phyloP scores from a whole-genome alignment of 2,113 vertebrate species.

The Lepidothrix coronata region DNA sequence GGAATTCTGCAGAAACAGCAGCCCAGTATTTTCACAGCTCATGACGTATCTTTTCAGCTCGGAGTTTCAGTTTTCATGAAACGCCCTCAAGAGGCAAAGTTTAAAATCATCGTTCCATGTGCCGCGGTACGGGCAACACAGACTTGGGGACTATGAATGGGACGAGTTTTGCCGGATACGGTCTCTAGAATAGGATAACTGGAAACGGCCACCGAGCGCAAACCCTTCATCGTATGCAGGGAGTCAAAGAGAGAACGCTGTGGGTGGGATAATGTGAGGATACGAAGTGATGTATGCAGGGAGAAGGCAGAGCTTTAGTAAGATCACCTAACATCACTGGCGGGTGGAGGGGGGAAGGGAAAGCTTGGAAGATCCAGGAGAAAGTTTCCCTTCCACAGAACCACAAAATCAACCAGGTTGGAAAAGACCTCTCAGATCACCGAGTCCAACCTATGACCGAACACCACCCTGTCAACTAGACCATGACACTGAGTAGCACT shows the following conservation, averaged over 20 bases:
- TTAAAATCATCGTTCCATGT: neutral
- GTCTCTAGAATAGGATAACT: fast-evolving
- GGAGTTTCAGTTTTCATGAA: constrained; percentile 23
- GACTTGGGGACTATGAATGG: neutral
- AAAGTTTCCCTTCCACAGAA: neutral
- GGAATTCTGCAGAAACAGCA: constrained; percentile 39
- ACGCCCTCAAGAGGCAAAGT: constrained; percentile 49
- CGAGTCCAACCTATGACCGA: neutral
- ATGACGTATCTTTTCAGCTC: neutral
- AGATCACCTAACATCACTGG: neutral
- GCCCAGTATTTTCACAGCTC: constrained; percentile 8
- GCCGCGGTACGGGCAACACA: neutral
- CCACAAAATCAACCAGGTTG: neutral
- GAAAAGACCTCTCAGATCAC: neutral
- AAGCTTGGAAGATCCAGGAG: neutral
- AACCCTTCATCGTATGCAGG: fast-evolving
- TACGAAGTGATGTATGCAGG: fast-evolving
- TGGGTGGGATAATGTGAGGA: fast-evolving
- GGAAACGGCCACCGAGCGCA: fast-evolving
- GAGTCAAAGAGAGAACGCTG: fast-evolving
- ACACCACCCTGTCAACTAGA: neutral
- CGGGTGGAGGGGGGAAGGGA: neutral
- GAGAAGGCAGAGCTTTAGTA: fast-evolving
- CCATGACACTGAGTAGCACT: neutral
- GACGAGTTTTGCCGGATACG: neutral